Percentiles rank a stretch among this genome's conserved stretches.
phyloP scores from a whole-genome alignment of 2,888 invertebrate species.

The Pristionchus exspectatus region DNA sequence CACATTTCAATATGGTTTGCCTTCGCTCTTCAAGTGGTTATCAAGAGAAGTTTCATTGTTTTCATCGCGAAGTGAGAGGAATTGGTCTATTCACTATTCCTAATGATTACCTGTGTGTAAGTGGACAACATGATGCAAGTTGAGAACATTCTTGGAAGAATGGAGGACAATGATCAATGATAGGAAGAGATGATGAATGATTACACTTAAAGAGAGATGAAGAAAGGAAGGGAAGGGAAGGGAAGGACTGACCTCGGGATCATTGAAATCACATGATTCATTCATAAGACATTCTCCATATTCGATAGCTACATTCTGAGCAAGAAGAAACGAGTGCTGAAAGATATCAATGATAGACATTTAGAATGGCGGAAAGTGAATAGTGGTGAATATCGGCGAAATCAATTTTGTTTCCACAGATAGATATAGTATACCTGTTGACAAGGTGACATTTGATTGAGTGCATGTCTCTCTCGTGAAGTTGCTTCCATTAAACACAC shows the following conservation, averaged over 20 bases:
- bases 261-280: not conserved
- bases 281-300: slow-evolving; percentile 45
- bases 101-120: not conserved
- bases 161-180: not conserved
- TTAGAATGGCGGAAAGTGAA: too few relatives aligned
- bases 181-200: slow-evolving; percentile 16
- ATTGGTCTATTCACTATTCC: too few relatives aligned
- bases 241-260: not conserved
- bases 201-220: slow-evolving; percentile 25
- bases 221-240: too few relatives aligned
- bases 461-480: not conserved
- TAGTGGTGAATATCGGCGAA: too few relatives aligned
- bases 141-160: slow-evolving; percentile 18
- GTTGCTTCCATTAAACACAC: slow-evolving; percentile 38
- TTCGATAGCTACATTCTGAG: not conserved
- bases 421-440: not conserved
- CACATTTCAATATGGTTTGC: too few relatives aligned
- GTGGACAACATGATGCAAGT: slow-evolving; percentile 48
- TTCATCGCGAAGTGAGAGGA: too few relatives aligned
- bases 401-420: too few relatives aligned
- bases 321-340: not conserved
- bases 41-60: too few relatives aligned
- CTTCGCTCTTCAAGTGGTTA: too few relatives aligned
- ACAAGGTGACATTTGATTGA: not conserved
- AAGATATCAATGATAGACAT: not conserved